phyloP scores from a whole-genome alignment of 2,113 vertebrate genomes.

The Erpornis zantholeuca region DNA sequence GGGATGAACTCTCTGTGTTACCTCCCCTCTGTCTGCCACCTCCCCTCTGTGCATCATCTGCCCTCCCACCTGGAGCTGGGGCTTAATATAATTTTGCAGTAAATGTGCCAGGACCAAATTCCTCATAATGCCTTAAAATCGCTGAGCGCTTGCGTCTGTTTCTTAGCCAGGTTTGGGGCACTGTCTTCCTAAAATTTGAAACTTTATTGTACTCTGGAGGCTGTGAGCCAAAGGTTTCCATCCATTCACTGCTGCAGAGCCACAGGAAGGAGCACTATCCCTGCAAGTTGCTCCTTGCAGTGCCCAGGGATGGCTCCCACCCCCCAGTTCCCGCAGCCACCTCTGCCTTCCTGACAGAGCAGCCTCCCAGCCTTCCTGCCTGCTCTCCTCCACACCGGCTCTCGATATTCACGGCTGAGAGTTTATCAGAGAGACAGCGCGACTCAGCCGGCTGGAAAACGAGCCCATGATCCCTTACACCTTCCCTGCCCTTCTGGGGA shows the following conservation, averaged over 20 bases:
- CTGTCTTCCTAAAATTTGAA: not conserved
- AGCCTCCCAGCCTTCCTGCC: not conserved
- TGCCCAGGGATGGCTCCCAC: not conserved
- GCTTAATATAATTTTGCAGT: not conserved
- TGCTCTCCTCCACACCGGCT: not conserved
- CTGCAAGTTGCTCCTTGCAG: not conserved
- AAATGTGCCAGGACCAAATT: not conserved
- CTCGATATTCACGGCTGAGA: conserved; percentile 9
- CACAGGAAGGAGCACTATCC: not conserved
- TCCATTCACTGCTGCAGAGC: not conserved
- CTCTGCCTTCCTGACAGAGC: not conserved
- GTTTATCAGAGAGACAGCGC: conserved; percentile 55
- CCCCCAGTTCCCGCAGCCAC: not conserved
- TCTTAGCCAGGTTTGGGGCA: not conserved
- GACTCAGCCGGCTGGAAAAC: conserved; percentile 13
- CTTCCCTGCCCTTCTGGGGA: not conserved
- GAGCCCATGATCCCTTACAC: not conserved
- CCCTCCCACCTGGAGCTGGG: not conserved
- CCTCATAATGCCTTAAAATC: not conserved
- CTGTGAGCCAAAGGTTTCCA: not conserved
- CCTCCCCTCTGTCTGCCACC: not conserved
- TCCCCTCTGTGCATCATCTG: not conserved
- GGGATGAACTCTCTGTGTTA: not conserved
- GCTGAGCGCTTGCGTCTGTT: fast-evolving
- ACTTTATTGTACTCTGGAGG: not conserved